phyloP scores from a whole-genome alignment of 2,113 vertebrate species.

The Macrotus californicus region DNA sequence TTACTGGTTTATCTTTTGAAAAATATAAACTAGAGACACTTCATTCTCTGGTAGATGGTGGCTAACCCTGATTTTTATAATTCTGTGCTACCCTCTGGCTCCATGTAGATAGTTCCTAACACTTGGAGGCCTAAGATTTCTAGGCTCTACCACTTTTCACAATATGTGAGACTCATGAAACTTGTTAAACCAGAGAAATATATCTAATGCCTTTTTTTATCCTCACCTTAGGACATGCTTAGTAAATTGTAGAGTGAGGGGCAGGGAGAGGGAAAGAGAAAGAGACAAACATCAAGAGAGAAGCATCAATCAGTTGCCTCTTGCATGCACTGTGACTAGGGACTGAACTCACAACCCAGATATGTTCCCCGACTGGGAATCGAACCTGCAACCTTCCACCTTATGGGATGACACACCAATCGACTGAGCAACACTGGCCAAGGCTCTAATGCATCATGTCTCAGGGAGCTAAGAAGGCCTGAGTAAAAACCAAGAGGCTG shows the following conservation, averaged over 20 bases:
- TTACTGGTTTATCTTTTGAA: constrained; percentile 31
- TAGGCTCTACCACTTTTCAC: constrained; percentile 57
- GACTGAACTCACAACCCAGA: too few species aligned
- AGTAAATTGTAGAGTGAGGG: too few species aligned
- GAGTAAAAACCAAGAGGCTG: constrained; percentile 74
- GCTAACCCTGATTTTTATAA: constrained; percentile 23
- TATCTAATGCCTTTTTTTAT: constrained; percentile 26
- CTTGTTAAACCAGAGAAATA: constrained; percentile 67
- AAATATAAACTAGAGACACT: constrained; percentile 21
- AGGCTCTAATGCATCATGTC: constrained; percentile 13
- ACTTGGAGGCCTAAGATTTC: neutral
- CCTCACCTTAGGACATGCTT: too few species aligned
- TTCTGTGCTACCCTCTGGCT: neutral
- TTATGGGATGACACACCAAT: too few species aligned
- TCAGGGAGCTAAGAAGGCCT: constrained; percentile 32
- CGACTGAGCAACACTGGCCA: too few species aligned
- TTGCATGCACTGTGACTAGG: too few species aligned
- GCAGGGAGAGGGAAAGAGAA: too few species aligned
- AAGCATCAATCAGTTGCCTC: too few species aligned
- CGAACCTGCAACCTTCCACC: too few species aligned
- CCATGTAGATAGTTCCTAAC: neutral
- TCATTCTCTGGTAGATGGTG: neutral
- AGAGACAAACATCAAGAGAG: too few species aligned
- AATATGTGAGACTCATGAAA: constrained; percentile 61
- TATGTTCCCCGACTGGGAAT: too few species aligned